Percentiles rank a stretch among this genome's conserved stretches.
phyloP scores from a whole-genome alignment of 2,888 invertebrate genomes.

The Onchidella celtica region DNA sequence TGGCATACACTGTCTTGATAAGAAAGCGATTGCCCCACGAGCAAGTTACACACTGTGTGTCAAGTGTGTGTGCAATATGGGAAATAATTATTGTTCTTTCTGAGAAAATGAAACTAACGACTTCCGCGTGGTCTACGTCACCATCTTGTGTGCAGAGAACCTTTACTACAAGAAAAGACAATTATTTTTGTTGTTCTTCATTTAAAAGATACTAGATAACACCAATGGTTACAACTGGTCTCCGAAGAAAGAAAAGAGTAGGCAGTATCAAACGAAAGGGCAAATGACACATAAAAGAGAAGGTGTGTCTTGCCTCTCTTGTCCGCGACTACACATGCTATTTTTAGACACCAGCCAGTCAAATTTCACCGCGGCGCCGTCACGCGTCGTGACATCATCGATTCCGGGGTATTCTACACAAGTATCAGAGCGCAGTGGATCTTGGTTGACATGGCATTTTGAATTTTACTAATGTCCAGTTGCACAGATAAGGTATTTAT shows the following conservation, averaged over 20 bases:
- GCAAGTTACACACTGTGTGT: too few species aligned
- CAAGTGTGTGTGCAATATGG: too few species aligned
- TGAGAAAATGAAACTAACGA: too few species aligned
- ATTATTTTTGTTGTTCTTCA: too few species aligned
- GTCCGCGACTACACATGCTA: slow-evolving; percentile 11
- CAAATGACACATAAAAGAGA: not conserved
- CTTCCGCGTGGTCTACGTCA: slow-evolving; percentile 37
- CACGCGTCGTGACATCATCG: slow-evolving; percentile 38
- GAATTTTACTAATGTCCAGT: not conserved
- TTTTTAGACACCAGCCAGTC: not conserved
- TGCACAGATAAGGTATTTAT: not conserved
- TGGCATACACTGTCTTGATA: too few species aligned
- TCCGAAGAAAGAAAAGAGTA: too few species aligned
- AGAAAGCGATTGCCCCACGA: too few species aligned
- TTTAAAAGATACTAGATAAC: too few species aligned
- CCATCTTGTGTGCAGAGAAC: not conserved
- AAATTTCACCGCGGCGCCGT: slow-evolving; percentile 21
- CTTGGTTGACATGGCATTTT: not conserved
- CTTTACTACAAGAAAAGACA: not conserved
- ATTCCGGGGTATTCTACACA: slow-evolving; percentile 30
- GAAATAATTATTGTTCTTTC: too few species aligned
- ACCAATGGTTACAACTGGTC: too few species aligned
- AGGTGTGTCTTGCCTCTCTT: not conserved
- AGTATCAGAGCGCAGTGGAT: not conserved
- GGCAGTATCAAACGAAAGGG: too few species aligned